Evolutionary conservation across 2,888 invertebrate genomes (phyloP), one percentile per base, ranked within the genome.

Genomic region (Sesamia inferens): DNA sequence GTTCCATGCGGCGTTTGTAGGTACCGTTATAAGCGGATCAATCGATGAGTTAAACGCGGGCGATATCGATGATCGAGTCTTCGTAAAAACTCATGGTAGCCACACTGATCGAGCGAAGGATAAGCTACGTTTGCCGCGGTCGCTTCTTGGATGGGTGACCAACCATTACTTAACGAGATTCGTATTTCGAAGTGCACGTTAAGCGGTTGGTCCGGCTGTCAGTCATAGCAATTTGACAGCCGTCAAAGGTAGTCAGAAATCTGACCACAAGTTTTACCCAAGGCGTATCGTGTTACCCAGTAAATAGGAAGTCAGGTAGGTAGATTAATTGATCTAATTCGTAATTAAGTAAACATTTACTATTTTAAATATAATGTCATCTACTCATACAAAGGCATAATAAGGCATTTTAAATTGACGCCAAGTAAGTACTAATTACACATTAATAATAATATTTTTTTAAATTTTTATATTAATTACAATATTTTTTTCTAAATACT

Each of bases 381-480:
- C 11, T 48, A 69, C 10, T 11, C n/a, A 51, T 51, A 69, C 19
- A 42, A 71, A 80, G 67, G 77, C 81, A 51, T 77, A 11, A 16
- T 79, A 80, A 80, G 80, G 80, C 80, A 74, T 80, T 69, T 61
- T 16, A 39, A 65, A 80, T 80, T 80, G 80, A 80, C 81, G 70
- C 63, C 65, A 80, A 54, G 2, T 67, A 65, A 58, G 31, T 58
- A 71, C 68, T 71, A 68, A 59, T 63, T 74, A 78, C 42, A 24
- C 57, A 62, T 19, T 54, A 5, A 66, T 67, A 59, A 69, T 51
- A 44, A 2, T 31, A 2, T 31, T 31, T 66, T 16, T 67, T 51
- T 44, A 2, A 2, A 2, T 31, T 31, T 66, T 16, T 67, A 62
- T 71, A 71, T 47, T 67, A 71, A 76, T 79, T 72, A 79, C 54